Percentiles rank a stretch among this genome's conserved stretches.
Evolutionary conservation across 2,113 vertebrate genomes (phyloP).

Genomic region (Cisticola juncidis): DNA sequence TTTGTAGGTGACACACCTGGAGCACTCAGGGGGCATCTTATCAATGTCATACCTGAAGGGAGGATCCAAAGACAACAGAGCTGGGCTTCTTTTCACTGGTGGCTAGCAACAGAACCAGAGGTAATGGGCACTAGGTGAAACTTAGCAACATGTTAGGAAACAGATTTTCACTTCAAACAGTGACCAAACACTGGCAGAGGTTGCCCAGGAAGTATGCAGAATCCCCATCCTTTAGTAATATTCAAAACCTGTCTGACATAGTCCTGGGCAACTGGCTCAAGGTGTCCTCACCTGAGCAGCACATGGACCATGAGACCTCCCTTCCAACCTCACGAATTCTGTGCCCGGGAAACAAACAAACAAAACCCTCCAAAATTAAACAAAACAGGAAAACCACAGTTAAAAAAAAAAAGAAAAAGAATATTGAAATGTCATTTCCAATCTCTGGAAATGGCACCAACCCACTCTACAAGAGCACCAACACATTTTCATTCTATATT

Average conservation of each 20-base stretch:
- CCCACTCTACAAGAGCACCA: neutral
- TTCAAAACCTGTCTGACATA: neutral
- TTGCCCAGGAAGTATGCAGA: neutral
- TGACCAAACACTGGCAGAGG: neutral
- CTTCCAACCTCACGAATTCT: neutral
- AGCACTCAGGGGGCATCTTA: neutral
- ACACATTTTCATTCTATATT: neutral
- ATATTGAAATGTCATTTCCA: neutral
- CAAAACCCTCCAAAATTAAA: rapidly evolving
- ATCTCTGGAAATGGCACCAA: neutral
- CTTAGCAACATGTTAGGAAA: neutral
- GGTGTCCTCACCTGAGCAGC: neutral
- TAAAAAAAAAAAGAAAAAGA: neutral
- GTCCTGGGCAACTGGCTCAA: neutral
- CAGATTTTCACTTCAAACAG: neutral
- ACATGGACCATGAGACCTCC: neutral
- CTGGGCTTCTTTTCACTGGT: neutral
- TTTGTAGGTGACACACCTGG: neutral
- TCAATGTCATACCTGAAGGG: neutral
- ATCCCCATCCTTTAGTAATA: neutral
- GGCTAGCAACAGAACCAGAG: neutral
- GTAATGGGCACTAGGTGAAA: neutral
- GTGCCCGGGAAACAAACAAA: neutral
- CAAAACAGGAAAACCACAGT: neutral
- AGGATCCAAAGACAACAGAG: neutral